Conservation (phyloP, 1,140 invertebrate species). For the Drosophila truncata region DNA sequence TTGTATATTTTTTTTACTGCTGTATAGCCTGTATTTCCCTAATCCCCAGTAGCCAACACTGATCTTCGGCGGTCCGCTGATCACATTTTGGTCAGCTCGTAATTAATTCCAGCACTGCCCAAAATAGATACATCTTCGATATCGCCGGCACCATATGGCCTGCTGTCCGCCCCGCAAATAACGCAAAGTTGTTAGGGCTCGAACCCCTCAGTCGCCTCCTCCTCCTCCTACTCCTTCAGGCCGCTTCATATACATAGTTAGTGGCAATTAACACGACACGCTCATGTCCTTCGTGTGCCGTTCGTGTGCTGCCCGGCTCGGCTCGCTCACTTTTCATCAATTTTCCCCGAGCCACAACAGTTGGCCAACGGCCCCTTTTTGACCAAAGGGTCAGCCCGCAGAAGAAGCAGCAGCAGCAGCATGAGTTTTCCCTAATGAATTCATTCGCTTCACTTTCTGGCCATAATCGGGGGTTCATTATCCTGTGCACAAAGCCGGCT, state of each 20-base stretch:
- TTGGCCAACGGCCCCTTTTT: slow-evolving; percentile 69
- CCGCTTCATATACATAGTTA: slow-evolving; percentile 63
- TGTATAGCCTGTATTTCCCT: too few species aligned
- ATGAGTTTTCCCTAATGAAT: slow-evolving; percentile 81
- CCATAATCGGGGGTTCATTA: slow-evolving; percentile 78
- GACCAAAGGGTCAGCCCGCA: slow-evolving; percentile 32
- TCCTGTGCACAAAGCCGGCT: slow-evolving; percentile 47
- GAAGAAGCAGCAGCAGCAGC: slow-evolving; percentile 7
- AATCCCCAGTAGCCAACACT: slow-evolving; percentile 3
- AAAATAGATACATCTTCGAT: slow-evolving; percentile 79
- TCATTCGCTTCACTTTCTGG: slow-evolving; percentile 81
- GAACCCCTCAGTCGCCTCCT: slow-evolving; percentile 2
- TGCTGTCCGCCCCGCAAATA: slow-evolving; percentile 54
- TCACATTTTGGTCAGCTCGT: slow-evolving; percentile 79
- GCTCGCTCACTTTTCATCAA: slow-evolving; percentile 70
- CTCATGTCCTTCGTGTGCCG: slow-evolving; percentile 71
- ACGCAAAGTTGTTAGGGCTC: slow-evolving; percentile 31
- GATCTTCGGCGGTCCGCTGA: slow-evolving; percentile 48
- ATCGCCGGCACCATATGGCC: slow-evolving; percentile 60
- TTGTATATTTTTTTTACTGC: background rate
- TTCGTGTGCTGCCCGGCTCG: slow-evolving; percentile 37
- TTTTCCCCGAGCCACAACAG: slow-evolving; percentile 69
- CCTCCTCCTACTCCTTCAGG: background rate
- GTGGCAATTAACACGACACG: slow-evolving; percentile 79
- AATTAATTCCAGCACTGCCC: slow-evolving; percentile 75